A percentile compares a stretch with the other conserved stretches of the same genome.
Conservation (phyloP, 2,113 vertebrate genomes). For the Sander lucioperca region DNA sequence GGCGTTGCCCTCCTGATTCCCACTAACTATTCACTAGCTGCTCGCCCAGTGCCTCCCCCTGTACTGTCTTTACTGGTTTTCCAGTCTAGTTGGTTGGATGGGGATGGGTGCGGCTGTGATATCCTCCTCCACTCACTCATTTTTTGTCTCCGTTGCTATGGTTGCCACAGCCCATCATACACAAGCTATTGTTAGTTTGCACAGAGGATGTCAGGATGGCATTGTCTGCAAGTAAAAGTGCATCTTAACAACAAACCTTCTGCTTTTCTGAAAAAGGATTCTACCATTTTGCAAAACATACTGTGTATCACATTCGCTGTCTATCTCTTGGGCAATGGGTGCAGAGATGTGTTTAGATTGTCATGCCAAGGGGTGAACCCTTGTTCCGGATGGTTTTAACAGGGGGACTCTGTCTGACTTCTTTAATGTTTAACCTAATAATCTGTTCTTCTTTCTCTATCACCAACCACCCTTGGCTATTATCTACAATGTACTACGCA, state of each 20-base stretch:
- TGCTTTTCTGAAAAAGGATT: background rate
- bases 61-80: slow-evolving; percentile 29
- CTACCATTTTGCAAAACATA: background rate
- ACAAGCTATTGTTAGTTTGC: slow-evolving; percentile 53
- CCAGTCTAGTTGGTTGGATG: slow-evolving; percentile 46
- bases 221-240: slow-evolving; percentile 31
- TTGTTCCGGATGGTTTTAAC: background rate
- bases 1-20: background rate
- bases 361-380: background rate
- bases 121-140: slow-evolving; percentile 47
- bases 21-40: slow-evolving; percentile 51
- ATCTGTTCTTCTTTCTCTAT: background rate
- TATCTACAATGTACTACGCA: background rate
- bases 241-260: background rate
- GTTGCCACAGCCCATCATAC: slow-evolving; percentile 54
- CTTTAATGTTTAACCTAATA: background rate
- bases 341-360: background rate
- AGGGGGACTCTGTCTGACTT: background rate
- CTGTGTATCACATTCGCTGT: background rate
- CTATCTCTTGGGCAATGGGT: background rate
- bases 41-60: background rate
- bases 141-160: slow-evolving; percentile 76
- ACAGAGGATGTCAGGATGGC: slow-evolving; percentile 34
- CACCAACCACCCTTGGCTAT: background rate
- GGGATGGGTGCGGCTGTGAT: slow-evolving; percentile 34